A percentile compares a stretch with the other conserved stretches of the same genome.
phyloP scores from a whole-genome alignment of 2,888 invertebrate species.

The Dioctria linearis region DNA sequence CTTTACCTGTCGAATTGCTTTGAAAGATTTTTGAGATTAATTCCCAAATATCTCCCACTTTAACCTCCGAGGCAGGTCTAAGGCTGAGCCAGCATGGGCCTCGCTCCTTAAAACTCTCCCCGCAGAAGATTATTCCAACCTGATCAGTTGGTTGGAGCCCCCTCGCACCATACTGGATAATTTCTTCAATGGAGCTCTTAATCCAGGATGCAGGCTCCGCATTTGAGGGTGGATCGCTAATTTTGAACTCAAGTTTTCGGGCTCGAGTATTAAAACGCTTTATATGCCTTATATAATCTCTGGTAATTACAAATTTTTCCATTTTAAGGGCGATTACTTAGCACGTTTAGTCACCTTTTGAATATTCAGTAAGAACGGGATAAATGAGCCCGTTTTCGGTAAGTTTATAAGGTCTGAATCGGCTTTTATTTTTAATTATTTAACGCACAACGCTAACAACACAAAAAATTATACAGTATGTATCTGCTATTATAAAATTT shows the following conservation, averaged over 20 bases:
- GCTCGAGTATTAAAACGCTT: constrained; percentile 20
- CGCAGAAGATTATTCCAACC: constrained; percentile 39
- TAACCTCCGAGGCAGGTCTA: constrained; percentile 26
- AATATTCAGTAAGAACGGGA: too few species aligned
- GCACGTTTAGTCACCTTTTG: too few species aligned
- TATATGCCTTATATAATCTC: constrained; percentile 3
- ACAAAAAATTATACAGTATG: too few species aligned
- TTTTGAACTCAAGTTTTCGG: constrained; percentile 52
- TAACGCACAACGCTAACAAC: too few species aligned
- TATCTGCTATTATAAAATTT: too few species aligned
- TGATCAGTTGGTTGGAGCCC: constrained; percentile 16
- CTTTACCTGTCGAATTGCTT: too few species aligned
- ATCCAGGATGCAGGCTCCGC: constrained; percentile 47
- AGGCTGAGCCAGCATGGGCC: constrained; percentile 25
- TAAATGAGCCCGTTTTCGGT: too few species aligned
- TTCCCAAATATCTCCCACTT: constrained; percentile 31
- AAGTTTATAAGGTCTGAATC: too few species aligned
- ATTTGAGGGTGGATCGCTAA: constrained; percentile 42
- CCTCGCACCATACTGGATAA: constrained; percentile 45
- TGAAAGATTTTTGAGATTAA: too few species aligned
- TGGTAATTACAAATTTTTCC: constrained; percentile 14
- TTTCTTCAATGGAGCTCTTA: constrained; percentile 47
- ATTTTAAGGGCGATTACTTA: neutral
- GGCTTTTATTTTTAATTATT: too few species aligned
- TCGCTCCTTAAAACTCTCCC: constrained; percentile 21